Conservation (phyloP, 2,113 vertebrate species). For the Dascyllus trimaculatus region DNA sequence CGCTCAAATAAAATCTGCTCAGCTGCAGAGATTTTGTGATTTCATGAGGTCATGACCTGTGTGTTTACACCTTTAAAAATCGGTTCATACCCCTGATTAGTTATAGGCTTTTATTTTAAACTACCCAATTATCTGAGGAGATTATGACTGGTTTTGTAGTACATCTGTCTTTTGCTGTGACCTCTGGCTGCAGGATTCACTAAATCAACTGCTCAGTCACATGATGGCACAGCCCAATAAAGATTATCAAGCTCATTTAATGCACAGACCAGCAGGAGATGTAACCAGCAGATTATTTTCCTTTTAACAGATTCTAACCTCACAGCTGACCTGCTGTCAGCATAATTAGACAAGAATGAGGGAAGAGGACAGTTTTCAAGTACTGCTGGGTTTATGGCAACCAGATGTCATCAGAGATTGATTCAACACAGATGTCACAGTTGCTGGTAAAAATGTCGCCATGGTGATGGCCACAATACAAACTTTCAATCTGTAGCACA, state of each 20-base stretch:
- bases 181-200: constrained; percentile 57
- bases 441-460: not conserved
- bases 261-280: constrained; percentile 14
- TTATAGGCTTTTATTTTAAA: constrained; percentile 66
- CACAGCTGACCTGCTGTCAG: constrained; percentile 32
- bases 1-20: constrained; percentile 68
- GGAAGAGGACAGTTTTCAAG: constrained; percentile 70
- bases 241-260: constrained; percentile 55
- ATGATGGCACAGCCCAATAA: constrained; percentile 61
- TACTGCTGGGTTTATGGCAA: constrained; percentile 71
- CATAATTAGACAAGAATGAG: constrained; percentile 65
- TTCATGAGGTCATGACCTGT: constrained; percentile 61
- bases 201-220: constrained; percentile 56
- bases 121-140: constrained; percentile 61
- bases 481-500: too few relatives aligned
- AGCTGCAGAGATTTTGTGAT: constrained; percentile 60
- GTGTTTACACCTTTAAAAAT: constrained; percentile 68
- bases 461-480: too few relatives aligned
- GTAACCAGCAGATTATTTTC: constrained; percentile 16
- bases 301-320: constrained; percentile 33
- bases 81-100: constrained; percentile 54
- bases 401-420: not conserved
- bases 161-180: constrained; percentile 58
- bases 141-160: constrained; percentile 50
- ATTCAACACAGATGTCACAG: not conserved